Conservation (phyloP, 2,888 invertebrate species). For the Xiphydria camelus region DNA sequence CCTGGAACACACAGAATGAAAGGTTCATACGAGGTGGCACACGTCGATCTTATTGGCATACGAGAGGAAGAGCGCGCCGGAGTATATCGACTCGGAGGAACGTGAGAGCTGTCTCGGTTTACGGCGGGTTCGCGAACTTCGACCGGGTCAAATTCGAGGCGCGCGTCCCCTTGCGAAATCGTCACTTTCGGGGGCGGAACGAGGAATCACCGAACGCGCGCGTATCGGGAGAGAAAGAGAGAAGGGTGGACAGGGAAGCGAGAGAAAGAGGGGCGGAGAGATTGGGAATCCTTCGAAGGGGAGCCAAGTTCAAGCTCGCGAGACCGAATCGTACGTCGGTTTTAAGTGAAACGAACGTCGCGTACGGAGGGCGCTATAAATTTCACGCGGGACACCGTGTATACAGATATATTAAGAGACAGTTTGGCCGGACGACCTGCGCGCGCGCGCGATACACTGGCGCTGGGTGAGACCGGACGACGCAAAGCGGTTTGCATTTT, state of each 20-base stretch:
- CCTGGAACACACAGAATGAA: conserved; percentile 66
- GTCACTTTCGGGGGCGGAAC: too few relatives aligned
- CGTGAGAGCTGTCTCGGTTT: background rate
- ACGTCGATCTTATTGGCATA: too few relatives aligned
- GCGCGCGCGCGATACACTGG: conserved; percentile 19
- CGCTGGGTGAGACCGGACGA: conserved; percentile 31
- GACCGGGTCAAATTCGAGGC: too few relatives aligned
- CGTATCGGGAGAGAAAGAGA: background rate
- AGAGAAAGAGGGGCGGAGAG: conserved; percentile 6
- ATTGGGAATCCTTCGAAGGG: background rate
- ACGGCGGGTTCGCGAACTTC: too few relatives aligned
- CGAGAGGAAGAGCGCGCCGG: conserved; percentile 11
- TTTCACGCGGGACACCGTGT: conserved; percentile 37
- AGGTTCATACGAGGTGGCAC: conserved; percentile 6
- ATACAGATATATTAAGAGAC: conserved; percentile 47
- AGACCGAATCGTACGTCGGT: background rate
- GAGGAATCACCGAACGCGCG: background rate
- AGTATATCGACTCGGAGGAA: background rate
- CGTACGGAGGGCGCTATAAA: conserved; percentile 41
- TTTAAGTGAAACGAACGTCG: conserved; percentile 48
- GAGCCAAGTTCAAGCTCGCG: background rate
- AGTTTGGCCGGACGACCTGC: conserved; percentile 29
- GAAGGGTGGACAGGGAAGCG: conserved; percentile 1
- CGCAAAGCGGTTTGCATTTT: conserved; percentile 54
- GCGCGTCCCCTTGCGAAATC: too few relatives aligned